Conservation (phyloP, 2,113 vertebrate species). For the Pluvialis apricaria region DNA sequence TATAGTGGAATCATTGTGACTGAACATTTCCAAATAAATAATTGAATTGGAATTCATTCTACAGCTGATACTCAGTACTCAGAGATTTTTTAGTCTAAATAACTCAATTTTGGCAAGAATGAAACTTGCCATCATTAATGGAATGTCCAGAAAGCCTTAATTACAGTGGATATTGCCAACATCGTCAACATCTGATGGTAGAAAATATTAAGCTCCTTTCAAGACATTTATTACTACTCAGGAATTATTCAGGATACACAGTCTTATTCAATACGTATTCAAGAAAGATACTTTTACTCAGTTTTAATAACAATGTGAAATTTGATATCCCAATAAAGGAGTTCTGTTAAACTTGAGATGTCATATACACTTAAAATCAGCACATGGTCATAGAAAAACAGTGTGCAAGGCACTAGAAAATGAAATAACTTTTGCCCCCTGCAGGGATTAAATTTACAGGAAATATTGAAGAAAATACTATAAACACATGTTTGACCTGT, state of each 20-base stretch:
- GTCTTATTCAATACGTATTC: not conserved
- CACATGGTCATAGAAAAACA: not conserved
- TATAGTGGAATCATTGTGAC: not conserved
- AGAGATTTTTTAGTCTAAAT: not conserved
- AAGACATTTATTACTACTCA: not conserved
- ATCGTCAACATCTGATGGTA: not conserved
- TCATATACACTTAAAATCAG: not conserved
- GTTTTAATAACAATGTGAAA: not conserved
- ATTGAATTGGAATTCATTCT: not conserved
- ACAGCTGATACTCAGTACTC: not conserved
- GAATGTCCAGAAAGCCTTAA: not conserved
- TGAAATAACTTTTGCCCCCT: not conserved
- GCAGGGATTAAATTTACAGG: constrained; percentile 42
- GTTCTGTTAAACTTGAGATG: not conserved
- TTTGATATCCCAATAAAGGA: not conserved
- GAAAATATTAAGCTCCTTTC: not conserved
- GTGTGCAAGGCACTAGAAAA: not conserved
- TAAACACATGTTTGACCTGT: constrained; percentile 3
- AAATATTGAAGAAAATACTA: constrained; percentile 15
- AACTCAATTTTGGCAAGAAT: not conserved
- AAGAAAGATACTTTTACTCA: not conserved
- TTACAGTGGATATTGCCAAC: not conserved
- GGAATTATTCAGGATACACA: not conserved
- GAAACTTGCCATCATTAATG: not conserved
- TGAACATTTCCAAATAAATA: not conserved